A percentile compares a stretch with the other conserved stretches of the same genome.
Evolutionary conservation across 37 sponge, comb jelly and placozoan genomes (phyloP).

Genomic region (Spongilla lacustris): DNA sequence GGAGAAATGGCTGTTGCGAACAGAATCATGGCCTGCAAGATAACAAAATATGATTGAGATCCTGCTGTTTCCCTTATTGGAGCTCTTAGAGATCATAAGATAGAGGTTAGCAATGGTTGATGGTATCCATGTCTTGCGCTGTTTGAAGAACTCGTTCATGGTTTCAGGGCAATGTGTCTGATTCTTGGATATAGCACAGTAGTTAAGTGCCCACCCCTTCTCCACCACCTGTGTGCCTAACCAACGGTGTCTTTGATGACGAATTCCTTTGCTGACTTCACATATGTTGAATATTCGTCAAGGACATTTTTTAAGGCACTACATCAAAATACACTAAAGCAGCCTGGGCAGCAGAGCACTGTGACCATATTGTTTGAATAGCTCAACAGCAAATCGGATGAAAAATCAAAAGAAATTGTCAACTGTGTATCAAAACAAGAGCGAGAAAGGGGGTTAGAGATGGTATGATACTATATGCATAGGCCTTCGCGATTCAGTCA

Average conservation of each 20-base stretch:
- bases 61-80: slow-evolving; percentile 41
- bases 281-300: slow-evolving; percentile 59
- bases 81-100: slow-evolving; percentile 52
- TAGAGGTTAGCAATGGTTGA: slow-evolving; percentile 82
- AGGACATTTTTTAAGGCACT: slow-evolving; percentile 76
- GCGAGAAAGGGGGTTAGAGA: too few relatives aligned
- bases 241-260: slow-evolving; percentile 90
- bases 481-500: too few relatives aligned
- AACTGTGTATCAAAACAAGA: too few relatives aligned
- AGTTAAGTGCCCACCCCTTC: slow-evolving; percentile 82
- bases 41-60: slow-evolving; percentile 67
- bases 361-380: slow-evolving; percentile 78
- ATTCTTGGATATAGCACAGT: slow-evolving; percentile 78
- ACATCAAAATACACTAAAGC: slow-evolving; percentile 83
- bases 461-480: too few relatives aligned
- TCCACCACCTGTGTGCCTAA: slow-evolving; percentile 84
- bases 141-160: slow-evolving; percentile 86
- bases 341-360: slow-evolving; percentile 91
- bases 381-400: too few relatives aligned
- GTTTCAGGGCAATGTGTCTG: slow-evolving; percentile 76
- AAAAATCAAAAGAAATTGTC: too few relatives aligned
- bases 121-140: slow-evolving; percentile 85
- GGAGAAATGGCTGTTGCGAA: slow-evolving; percentile 80
- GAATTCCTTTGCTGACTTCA: slow-evolving; percentile 69
- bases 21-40: slow-evolving; percentile 73